Evolutionary conservation across 2,888 invertebrate species (phyloP), one percentile per base, ranked within the genome.

Genomic region (Amblyteles armatorius): DNA sequence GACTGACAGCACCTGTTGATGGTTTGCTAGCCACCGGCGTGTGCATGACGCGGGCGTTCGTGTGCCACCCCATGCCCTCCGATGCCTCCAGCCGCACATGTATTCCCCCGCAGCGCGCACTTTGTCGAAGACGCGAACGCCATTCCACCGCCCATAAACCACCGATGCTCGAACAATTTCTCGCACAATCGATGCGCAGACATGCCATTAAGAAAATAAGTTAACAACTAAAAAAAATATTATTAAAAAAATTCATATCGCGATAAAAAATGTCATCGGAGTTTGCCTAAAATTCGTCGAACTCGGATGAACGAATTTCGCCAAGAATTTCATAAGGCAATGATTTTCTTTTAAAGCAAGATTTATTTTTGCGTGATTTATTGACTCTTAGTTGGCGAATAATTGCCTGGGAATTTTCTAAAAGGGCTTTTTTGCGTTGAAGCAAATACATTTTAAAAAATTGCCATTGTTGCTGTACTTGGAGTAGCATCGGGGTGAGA

Each of bases 1-100:
- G 87, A 88, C 89, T 88, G 90, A 88, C 90, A 90, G 87, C 91
- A 92, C 92, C 92, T 92, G 92, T 92, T 92, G 92, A 92, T 92
- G 89, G 87, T 85, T 87, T 86, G 85, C 88, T 87, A 83, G 84
- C 86, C 87, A 81, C 80, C 83, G 65, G 74, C 69, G 74, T 76
- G 79, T 65, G 71, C 69, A 76, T 83, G 76, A 80, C 83, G 79
- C 48, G 79, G 76, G 57, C 72, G 71, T 71, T 80, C 57, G 65
- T 63, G 74, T 52, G 52, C 50, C 40, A n/a, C 55, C 65, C 65
- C 67, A 13, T 13, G 55, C 63, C 33, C 19, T 36, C 40, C 36
- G 40, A 67, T 40, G 73, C 55, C 65, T 44, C 19, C n/a, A 55
- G 9, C 19, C 40, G 22, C 40, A 22, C 19, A 40, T 40, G 65